Conservation (phyloP, 37 sponge, comb jelly and placozoan species). For the Aplysina aerophoba region DNA sequence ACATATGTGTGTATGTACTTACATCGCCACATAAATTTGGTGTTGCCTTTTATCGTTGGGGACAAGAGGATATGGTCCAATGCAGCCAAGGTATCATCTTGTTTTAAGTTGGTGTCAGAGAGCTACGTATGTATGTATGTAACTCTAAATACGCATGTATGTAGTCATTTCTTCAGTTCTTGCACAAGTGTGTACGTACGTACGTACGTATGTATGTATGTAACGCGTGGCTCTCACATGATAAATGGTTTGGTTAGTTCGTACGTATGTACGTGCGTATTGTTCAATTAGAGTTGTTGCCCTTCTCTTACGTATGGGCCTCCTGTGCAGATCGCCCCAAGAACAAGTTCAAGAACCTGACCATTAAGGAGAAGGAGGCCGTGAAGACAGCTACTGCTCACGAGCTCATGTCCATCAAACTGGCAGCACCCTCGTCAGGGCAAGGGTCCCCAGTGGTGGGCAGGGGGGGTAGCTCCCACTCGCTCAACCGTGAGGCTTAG, state of each 20-base stretch:
- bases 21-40: no score
- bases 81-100: no score
- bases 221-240: no score
- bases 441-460: not conserved
- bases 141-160: no score
- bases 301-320: not conserved
- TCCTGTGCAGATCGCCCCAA: conserved; percentile 7
- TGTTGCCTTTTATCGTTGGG: no score
- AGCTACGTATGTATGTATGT: no score
- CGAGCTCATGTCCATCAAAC: conserved; percentile 61
- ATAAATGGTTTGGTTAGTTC: conserved; percentile 33
- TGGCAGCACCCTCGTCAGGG: not conserved
- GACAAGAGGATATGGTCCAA: no score
- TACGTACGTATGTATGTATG: not conserved
- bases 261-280: no score
- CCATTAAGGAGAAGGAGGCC: conserved; percentile 28
- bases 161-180: no score
- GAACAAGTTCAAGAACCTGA: conserved; percentile 32
- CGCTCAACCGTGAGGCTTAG: conserved; percentile 19
- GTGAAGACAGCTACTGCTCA: conserved; percentile 52
- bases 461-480: not conserved
- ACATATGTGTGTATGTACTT: no score
- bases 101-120: no score
- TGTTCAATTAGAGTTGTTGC: no score
- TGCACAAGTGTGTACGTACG: conserved; percentile 43